These are phyloP conservation scores for Ophonus ardosiacus DNA, from an alignment of 2,888 invertebrate genomes.

Conservation along the genomic window DNA sequence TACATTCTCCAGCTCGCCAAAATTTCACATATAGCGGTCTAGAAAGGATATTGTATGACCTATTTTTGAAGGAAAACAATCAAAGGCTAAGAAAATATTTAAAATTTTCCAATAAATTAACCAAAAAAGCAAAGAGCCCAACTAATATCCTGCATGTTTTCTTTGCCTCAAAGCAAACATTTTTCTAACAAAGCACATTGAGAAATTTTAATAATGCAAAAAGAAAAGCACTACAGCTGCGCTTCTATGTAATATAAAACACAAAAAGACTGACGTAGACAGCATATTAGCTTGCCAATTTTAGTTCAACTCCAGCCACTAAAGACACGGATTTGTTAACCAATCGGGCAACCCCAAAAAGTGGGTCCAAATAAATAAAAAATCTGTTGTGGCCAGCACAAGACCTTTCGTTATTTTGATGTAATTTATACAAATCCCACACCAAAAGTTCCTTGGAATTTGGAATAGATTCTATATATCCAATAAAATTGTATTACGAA, in stretches of 20 bases:
- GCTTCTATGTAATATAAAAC: background rate
- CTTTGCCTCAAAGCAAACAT: slow-evolving; percentile 10
- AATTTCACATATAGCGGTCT: background rate
- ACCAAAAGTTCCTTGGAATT: too few species aligned
- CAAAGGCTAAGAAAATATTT: slow-evolving; percentile 13
- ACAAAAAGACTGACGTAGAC: background rate
- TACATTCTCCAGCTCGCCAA: background rate
- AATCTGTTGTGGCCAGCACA: too few species aligned
- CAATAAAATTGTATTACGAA: too few species aligned
- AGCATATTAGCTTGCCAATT: background rate
- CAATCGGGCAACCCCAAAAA: too few species aligned
- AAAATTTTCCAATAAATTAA: slow-evolving; percentile 20
- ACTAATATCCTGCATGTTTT: background rate
- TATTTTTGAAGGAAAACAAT: background rate
- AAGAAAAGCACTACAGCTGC: background rate
- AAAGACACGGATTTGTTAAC: too few species aligned
- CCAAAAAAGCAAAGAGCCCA: background rate
- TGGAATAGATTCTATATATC: too few species aligned
- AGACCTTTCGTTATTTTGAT: too few species aligned
- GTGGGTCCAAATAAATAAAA: too few species aligned
- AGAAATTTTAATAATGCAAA: slow-evolving; percentile 15
- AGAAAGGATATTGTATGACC: background rate
- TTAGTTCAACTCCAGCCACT: background rate
- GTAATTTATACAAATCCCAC: too few species aligned
- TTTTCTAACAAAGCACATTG: background rate